Evolutionary conservation across 2,797 vertebrate species (phyloP).

Genomic region (Carcharodon carcharias): DNA sequence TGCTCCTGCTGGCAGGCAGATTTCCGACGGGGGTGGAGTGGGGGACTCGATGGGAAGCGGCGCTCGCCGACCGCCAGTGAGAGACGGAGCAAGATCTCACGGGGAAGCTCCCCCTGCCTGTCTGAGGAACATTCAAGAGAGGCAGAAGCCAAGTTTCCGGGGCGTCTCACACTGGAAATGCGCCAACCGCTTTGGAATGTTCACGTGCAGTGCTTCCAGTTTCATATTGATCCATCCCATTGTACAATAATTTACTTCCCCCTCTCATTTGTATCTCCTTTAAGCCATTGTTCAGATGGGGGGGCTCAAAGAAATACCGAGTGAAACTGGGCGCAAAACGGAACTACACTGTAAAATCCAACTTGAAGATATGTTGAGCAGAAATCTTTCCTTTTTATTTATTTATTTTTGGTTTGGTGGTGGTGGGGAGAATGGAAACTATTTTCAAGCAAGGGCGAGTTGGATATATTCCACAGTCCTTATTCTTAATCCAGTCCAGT

Average conservation of each 20-base stretch:
- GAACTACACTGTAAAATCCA: background rate
- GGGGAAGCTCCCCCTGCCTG: background rate
- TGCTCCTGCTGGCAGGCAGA: too few species aligned
- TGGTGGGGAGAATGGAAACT: too few species aligned
- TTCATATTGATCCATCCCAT: background rate
- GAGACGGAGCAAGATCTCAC: background rate
- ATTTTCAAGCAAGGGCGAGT: too few species aligned
- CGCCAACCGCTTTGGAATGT: background rate
- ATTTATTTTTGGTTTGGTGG: background rate
- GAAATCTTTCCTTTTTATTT: background rate
- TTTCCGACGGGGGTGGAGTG: background rate
- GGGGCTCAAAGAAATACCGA: too few species aligned
- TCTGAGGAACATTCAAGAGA: background rate
- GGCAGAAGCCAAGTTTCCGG: background rate
- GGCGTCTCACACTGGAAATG: background rate
- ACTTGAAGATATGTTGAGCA: background rate
- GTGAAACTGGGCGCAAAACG: background rate
- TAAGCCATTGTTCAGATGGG: background rate
- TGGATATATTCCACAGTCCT: too few species aligned
- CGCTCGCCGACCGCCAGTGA: background rate
- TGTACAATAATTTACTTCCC: background rate
- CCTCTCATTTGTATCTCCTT: background rate
- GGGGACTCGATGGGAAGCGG: background rate
- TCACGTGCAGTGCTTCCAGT: background rate
- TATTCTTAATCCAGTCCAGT: background rate